Evolutionary conservation across 2,113 vertebrate species (phyloP), one percentile per base, ranked within the genome.

Genomic region (Carollia perspicillata): DNA sequence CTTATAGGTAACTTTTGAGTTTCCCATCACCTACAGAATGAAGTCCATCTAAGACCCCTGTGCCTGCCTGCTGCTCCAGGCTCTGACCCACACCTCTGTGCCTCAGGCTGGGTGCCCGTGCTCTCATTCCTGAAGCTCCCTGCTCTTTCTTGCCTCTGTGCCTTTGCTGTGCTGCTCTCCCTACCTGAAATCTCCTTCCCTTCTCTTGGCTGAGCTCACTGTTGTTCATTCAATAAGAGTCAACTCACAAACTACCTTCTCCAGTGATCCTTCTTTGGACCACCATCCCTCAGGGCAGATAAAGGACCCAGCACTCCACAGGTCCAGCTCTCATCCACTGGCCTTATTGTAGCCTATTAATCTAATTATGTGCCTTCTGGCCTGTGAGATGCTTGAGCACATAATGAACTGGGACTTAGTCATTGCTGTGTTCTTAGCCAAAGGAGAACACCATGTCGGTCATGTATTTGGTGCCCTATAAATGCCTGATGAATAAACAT

Each of bases 361-460:
- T 30, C 49, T 71, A 80, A 44, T 63, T 66, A n/a, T 17, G 35
- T 84, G 35, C 79, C 75, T 92, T 81, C 63, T 92, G 49, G 10
- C 35, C 65, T 69, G 12, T 95, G 80, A 90, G n/a, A 75, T 60
- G 72, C 40, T 87, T 47, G 40, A 95, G 18, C 44, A 88, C 7
- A 37, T 35, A 37, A 42, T 40, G n/a, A 86, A 22, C 12, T 33
- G 10, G 44, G 13, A 58, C n/a, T 93, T 91, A 78, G 42, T 78
- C 11, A 42, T 33, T 96, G 53, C 9, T 83, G 30, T 51, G 28
- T 58, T 83, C 44, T 80, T 68, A 49, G 33, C 42, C 22, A 47
- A 93, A 80, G 84, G 69, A 90, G n/a, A 75, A 42, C 55, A 91
- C 65, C 9, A 5, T 33, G 63, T 47, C 65, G 81, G 30, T 65